These are phyloP conservation scores for Semotilus atromaculatus DNA, from an alignment of 2,797 vertebrate genomes.

Conservation along the genomic window DNA sequence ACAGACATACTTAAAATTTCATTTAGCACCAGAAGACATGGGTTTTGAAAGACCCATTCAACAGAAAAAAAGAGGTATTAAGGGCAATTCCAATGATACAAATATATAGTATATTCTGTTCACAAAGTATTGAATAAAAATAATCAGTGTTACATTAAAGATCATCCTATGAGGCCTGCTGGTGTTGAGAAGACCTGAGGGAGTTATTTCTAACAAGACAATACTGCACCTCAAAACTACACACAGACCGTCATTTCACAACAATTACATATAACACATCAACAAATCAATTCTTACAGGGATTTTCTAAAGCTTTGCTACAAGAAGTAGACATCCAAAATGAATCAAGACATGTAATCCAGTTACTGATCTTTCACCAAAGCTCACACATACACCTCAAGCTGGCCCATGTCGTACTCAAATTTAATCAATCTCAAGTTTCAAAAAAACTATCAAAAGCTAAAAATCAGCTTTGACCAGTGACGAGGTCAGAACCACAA, in stretches of 20 bases:
- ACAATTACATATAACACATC: constrained; percentile 5
- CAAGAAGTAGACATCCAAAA: constrained; percentile 23
- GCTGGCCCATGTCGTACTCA: not conserved
- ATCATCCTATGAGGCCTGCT: constrained; percentile 26
- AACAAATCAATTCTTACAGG: not conserved
- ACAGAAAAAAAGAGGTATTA: constrained; percentile 18
- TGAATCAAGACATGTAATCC: not conserved
- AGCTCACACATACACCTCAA: not conserved
- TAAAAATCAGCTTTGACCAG: not conserved
- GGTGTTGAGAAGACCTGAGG: constrained; percentile 40
- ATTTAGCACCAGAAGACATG: constrained; percentile 51
- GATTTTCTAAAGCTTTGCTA: constrained; percentile 11
- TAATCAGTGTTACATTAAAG: constrained; percentile 9
- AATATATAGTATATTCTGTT: constrained; percentile 40
- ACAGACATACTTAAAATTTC: not conserved
- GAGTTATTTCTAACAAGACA: constrained; percentile 4
- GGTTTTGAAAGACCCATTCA: constrained; percentile 23
- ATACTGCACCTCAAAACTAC: not conserved
- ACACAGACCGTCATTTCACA: constrained; percentile 9
- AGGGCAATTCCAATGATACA: constrained; percentile 27
- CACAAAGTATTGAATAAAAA: constrained; percentile 38
- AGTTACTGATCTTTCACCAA: constrained; percentile 7
- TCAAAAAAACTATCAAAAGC: not conserved
- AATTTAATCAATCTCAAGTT: constrained; percentile 8
- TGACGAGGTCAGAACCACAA: not conserved